Percentiles rank a stretch among this genome's conserved stretches.
phyloP scores from a whole-genome alignment of 2,113 vertebrate genomes.

The Boulengeromyrus knoepffleri region DNA sequence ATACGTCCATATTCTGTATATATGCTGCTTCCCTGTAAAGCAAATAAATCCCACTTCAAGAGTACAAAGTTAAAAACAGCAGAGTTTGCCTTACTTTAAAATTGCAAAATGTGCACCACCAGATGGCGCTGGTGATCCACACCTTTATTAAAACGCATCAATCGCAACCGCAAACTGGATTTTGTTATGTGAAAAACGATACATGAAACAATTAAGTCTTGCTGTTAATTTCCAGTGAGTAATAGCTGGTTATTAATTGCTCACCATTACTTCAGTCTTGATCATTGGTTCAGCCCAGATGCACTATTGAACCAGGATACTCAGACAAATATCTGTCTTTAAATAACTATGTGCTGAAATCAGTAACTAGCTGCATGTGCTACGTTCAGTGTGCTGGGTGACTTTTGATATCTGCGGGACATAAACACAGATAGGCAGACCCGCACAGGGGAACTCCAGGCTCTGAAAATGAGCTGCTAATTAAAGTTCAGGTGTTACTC shows the following conservation, averaged over 20 bases:
- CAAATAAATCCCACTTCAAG: not conserved
- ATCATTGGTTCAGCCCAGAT: not conserved
- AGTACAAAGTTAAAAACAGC: not conserved
- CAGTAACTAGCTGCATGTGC: not conserved
- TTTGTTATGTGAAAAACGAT: not conserved
- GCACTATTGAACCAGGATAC: not conserved
- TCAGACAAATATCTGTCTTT: not conserved
- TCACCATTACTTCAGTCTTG: not conserved
- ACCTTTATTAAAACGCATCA: not conserved
- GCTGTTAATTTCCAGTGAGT: not conserved
- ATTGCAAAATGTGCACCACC: not conserved
- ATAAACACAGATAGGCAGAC: not conserved
- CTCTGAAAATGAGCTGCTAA: not conserved
- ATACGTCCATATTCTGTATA: not conserved
- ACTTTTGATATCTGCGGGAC: not conserved
- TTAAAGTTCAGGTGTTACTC: not conserved
- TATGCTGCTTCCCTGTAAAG: not conserved
- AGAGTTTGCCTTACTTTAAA: not conserved
- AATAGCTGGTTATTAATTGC: not conserved
- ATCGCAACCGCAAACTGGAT: not conserved
- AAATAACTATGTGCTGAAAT: not conserved
- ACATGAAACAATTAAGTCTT: not conserved
- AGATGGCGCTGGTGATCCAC: not conserved
- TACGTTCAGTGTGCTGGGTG: not conserved
- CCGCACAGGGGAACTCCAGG: not conserved